These are phyloP conservation scores for Forficula auricularia DNA, from an alignment of 1,140 invertebrate species.

Conservation along the genomic window DNA sequence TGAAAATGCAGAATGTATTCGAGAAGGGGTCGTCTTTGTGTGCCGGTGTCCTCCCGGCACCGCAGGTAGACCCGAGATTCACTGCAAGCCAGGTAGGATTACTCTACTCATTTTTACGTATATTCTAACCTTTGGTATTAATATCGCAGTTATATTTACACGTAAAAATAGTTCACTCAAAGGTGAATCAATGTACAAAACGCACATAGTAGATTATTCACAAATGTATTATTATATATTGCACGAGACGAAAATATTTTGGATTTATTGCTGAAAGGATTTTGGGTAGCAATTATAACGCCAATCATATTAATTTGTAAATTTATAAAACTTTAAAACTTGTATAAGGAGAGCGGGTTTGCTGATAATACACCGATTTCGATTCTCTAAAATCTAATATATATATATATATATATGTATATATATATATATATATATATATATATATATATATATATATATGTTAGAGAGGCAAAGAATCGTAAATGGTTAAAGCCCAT, in stretches of 20 bases:
- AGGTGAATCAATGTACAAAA: neutral
- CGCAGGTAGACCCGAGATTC: slow-evolving; percentile 49
- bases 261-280: slow-evolving; percentile 1
- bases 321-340: too few relatives aligned
- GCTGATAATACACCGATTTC: too few relatives aligned
- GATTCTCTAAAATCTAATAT: neutral
- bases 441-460: slow-evolving; percentile 20
- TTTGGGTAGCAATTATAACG: slow-evolving; percentile 6
- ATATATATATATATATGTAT: slow-evolving; percentile 14
- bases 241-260: neutral
- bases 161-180: neutral
- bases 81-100: slow-evolving; percentile 61
- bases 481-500: too few relatives aligned
- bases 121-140: neutral
- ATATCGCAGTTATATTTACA: neutral
- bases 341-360: too few relatives aligned
- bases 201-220: neutral
- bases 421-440: slow-evolving; percentile 12
- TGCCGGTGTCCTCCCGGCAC: slow-evolving; percentile 63
- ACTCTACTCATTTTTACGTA: neutral
- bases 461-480: slow-evolving; percentile 19
- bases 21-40: slow-evolving; percentile 57
- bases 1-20: slow-evolving; percentile 59
- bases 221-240: neutral
- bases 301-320: too few relatives aligned